Conservation (phyloP, 2,113 vertebrate genomes). For the Anarrhichthys ocellatus region DNA sequence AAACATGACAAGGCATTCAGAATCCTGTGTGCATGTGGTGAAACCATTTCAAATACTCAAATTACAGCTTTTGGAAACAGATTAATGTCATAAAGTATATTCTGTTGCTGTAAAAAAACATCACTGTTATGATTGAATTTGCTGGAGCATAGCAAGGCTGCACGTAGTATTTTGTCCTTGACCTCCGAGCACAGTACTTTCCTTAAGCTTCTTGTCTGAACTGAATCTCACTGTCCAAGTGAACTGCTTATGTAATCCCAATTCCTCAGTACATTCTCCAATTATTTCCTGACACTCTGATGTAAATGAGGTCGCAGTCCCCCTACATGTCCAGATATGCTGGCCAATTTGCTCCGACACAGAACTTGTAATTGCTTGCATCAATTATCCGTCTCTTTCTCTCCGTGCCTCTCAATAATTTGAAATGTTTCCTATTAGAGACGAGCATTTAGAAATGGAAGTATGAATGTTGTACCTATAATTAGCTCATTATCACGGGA, state of each 20-base stretch:
- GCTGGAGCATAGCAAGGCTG: conserved; percentile 22
- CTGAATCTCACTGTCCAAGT: conserved; percentile 45
- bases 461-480: conserved; percentile 79
- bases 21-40: conserved; percentile 68
- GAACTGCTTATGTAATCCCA: conserved; percentile 67
- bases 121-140: conserved; percentile 71
- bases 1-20: conserved; percentile 63
- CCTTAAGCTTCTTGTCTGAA: conserved; percentile 36
- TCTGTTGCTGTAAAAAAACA: conserved; percentile 69
- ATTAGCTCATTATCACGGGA: conserved; percentile 82
- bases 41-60: conserved; percentile 74
- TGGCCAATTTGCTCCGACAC: conserved; percentile 84
- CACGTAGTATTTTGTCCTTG: conserved; percentile 50
- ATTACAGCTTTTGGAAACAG: conserved; percentile 70
- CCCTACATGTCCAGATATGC: conserved; percentile 81
- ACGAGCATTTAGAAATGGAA: conserved; percentile 80
- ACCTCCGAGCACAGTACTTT: conserved; percentile 37
- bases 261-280: conserved; percentile 78
- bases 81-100: conserved; percentile 73
- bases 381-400: conserved; percentile 83
- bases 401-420: conserved; percentile 76
- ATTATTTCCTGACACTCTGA: conserved; percentile 81
- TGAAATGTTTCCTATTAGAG: conserved; percentile 83
- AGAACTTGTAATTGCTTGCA: conserved; percentile 84
- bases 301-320: conserved; percentile 83